These are phyloP conservation scores for Ptilorrhoa leucosticta DNA, from an alignment of 2,113 vertebrate species.

Conservation along the genomic window DNA sequence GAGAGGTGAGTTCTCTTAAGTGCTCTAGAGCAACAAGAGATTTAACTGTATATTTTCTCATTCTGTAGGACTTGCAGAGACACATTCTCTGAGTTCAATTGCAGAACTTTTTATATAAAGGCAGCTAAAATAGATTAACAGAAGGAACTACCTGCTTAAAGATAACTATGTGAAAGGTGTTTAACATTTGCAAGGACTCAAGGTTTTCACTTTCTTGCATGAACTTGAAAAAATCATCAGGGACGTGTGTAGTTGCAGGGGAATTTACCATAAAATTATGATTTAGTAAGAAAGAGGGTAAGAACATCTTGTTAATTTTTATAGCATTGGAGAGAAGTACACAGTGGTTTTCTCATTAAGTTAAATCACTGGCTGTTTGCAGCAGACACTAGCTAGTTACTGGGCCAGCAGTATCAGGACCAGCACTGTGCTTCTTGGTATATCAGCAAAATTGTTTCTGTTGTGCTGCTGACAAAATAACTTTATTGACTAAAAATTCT, in stretches of 20 bases:
- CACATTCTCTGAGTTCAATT: neutral
- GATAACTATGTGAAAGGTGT: neutral
- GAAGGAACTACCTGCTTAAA: neutral
- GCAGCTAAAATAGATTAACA: neutral
- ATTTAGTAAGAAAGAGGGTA: neutral
- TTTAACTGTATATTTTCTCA: neutral
- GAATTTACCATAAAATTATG: neutral
- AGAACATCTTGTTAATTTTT: neutral
- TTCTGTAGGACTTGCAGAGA: neutral
- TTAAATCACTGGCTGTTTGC: neutral
- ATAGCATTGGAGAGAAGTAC: neutral
- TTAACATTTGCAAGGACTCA: neutral
- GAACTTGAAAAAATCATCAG: neutral
- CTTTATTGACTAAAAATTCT: neutral
- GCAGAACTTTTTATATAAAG: neutral
- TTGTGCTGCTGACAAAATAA: neutral
- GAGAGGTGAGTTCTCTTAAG: conserved; percentile 78
- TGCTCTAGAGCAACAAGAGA: neutral
- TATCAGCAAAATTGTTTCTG: neutral
- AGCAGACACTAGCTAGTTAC: neutral
- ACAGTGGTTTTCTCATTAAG: neutral
- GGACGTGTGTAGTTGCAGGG: neutral
- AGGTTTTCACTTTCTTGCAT: neutral
- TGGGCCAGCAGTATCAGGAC: neutral
- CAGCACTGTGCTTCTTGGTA: neutral